Evolutionary conservation across 2,888 invertebrate species (phyloP).

Genomic region (Torymus texanus): DNA sequence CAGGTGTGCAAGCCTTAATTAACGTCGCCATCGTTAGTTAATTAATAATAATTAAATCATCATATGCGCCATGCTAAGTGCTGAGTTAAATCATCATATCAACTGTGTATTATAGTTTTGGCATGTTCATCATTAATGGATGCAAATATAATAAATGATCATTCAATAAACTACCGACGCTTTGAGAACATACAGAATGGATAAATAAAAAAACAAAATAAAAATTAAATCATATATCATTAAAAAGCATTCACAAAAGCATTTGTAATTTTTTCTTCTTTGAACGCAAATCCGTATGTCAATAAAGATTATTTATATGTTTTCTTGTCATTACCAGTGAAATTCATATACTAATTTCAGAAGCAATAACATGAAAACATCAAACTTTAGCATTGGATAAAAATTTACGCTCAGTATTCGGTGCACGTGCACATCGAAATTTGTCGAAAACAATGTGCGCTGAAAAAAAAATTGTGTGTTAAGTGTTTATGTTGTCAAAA

Average conservation of each 20-base stretch:
- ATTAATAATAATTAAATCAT: constrained; percentile 43
- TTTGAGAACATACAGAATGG: constrained; percentile 81
- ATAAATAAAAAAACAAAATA: constrained; percentile 73
- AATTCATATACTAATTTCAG: too few species aligned
- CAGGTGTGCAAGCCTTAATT: constrained; percentile 49
- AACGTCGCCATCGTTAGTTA: constrained; percentile 46
- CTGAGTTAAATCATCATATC: constrained; percentile 48
- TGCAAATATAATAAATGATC: constrained; percentile 59
- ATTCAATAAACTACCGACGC: constrained; percentile 70
- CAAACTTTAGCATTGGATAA: neutral
- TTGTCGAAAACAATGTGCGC: neutral
- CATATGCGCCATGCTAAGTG: constrained; percentile 52
- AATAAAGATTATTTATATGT: neutral
- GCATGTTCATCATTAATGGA: constrained; percentile 56
- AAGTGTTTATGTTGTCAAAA: constrained; percentile 20
- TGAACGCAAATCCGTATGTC: constrained; percentile 6
- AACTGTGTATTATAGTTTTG: constrained; percentile 51
- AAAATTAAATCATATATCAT: constrained; percentile 40
- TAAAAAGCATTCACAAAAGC: constrained; percentile 43
- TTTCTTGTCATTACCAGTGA: too few species aligned
- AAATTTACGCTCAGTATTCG: constrained; percentile 16
- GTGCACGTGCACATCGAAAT: constrained; percentile 2
- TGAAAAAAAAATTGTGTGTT: neutral
- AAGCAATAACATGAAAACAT: neutral
- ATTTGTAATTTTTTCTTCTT: neutral